Conservation (phyloP, 2,113 vertebrate species). For the Pholis gunnellus region DNA sequence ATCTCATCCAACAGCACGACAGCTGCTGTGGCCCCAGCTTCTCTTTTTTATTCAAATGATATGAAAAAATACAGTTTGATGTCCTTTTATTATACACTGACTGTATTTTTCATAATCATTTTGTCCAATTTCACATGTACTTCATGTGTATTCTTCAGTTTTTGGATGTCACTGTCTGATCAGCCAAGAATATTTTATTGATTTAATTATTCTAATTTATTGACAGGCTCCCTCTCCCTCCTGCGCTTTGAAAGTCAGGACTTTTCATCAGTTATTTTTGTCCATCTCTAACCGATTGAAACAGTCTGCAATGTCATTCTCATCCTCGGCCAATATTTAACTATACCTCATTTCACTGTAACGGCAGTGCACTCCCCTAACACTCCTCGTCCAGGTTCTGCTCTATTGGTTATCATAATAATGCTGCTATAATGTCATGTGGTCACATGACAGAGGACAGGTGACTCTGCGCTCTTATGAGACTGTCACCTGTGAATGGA, state of each 20-base stretch:
- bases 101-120: constrained; percentile 82
- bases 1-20: constrained; percentile 77
- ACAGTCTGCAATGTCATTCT: constrained; percentile 84
- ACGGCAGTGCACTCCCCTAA: constrained; percentile 35
- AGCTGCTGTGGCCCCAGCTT: constrained; percentile 65
- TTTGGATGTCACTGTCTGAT: constrained; percentile 60
- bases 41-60: constrained; percentile 65
- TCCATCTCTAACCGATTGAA: constrained; percentile 78
- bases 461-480: constrained; percentile 27
- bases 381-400: constrained; percentile 19
- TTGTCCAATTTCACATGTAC: constrained; percentile 51
- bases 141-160: constrained; percentile 58
- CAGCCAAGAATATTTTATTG: constrained; percentile 27
- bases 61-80: constrained; percentile 78
- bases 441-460: constrained; percentile 61
- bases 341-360: constrained; percentile 39
- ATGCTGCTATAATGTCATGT: constrained; percentile 25
- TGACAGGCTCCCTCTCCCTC: constrained; percentile 28
- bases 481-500: constrained; percentile 51
- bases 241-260: constrained; percentile 43
- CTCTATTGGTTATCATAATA: constrained; percentile 38
- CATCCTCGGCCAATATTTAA: constrained; percentile 59
- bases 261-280: constrained; percentile 59
- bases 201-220: constrained; percentile 28
- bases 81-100: constrained; percentile 42